Evolutionary conservation across 2,113 vertebrate genomes (phyloP).

Genomic region (Penelope pileata): DNA sequence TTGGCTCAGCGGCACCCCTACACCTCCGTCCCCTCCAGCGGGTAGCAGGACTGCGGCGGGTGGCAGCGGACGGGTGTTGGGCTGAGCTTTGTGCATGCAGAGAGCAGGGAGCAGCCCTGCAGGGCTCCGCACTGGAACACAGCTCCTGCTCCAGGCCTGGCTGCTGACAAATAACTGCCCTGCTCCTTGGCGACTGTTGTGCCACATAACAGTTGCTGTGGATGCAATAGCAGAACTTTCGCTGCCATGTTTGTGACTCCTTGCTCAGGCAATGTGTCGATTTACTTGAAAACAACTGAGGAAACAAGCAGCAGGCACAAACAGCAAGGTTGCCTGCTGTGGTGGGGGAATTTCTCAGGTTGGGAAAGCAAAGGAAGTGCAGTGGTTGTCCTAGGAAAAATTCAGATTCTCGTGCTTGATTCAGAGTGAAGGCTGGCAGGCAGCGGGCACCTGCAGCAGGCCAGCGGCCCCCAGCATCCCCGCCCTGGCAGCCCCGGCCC

Average conservation of each 20-base stretch:
- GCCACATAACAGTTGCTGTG: too few relatives aligned
- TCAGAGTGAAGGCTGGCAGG: neutral
- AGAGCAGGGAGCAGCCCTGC: neutral
- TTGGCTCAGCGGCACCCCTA: neutral
- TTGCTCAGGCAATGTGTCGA: neutral
- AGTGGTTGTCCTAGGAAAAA: neutral
- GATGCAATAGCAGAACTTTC: accelerated
- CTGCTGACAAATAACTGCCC: neutral
- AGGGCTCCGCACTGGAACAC: accelerated
- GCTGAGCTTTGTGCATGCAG: neutral
- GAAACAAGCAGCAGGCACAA: neutral
- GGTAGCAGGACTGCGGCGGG: accelerated
- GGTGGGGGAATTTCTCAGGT: neutral
- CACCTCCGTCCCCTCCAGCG: accelerated
- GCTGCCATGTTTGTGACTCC: neutral
- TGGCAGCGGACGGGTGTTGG: neutral
- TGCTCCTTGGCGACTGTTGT: neutral
- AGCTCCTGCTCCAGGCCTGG: neutral
- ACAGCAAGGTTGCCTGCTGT: neutral
- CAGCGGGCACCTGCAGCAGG: neutral
- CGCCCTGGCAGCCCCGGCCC: accelerated
- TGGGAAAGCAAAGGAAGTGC: neutral
- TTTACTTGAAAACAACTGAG: neutral
- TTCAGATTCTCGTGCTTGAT: neutral
- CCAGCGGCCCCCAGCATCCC: neutral